Conservation (phyloP, 2,797 vertebrate genomes). For the Chelon labrosus region DNA sequence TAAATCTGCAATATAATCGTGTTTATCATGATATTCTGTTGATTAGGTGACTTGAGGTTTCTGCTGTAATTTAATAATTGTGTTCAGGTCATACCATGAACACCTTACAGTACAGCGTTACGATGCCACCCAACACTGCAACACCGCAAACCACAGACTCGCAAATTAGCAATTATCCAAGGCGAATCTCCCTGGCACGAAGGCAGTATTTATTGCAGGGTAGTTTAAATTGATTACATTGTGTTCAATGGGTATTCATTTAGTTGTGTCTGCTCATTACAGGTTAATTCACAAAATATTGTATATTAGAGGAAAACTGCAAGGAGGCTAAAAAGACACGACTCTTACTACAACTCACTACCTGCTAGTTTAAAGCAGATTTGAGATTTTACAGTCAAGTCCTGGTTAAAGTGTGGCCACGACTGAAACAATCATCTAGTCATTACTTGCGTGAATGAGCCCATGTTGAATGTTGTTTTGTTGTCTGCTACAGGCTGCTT, state of each 20-base stretch:
- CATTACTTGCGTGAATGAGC: no score
- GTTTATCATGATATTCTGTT: neutral
- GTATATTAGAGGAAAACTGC: no score
- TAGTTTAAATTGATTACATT: neutral
- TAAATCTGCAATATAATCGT: neutral
- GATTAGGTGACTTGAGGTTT: neutral
- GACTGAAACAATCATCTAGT: no score
- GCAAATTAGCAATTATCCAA: neutral
- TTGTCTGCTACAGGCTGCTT: no score
- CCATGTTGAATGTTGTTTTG: no score
- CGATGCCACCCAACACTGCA: slow-evolving; percentile 1
- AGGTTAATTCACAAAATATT: no score
- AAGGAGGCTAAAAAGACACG: no score
- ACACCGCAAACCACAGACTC: slow-evolving; percentile 15
- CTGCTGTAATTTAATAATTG: neutral
- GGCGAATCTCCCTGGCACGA: slow-evolving; percentile 23
- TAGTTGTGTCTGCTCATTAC: neutral
- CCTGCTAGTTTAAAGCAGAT: no score
- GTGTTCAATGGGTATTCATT: neutral
- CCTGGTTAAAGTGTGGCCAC: no score
- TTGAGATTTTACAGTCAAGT: no score
- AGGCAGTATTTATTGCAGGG: neutral
- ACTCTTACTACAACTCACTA: no score
- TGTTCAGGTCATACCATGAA: slow-evolving; percentile 4
- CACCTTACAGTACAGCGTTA: slow-evolving; percentile 1